Base-by-base conservation (phyloP, 2,797 vertebrate species). In the Todus mexicanus region DNA sequence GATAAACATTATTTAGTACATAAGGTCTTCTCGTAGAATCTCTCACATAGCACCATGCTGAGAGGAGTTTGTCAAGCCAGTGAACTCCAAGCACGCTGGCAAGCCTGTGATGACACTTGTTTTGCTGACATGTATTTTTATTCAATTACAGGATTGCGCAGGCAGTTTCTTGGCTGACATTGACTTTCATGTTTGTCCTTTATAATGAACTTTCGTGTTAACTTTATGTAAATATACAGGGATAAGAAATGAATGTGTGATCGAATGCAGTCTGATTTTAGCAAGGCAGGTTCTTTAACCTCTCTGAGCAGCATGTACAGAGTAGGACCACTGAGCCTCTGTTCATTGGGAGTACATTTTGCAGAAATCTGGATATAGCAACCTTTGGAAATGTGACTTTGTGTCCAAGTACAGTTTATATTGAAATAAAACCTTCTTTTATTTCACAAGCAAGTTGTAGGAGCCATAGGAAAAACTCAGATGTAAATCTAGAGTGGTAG, bases 141-240 rank as follows among this genome's bases (percentile, higher is more conserved):
- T 96, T 57, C 51, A 56, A 50, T 94, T 71, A 75, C 3, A 18
- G 50, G 31, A 14, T 89, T 70, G 75, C 86, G 90, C 50, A 59
- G 18, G n/a, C 73, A 57, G n/a, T 81, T 81, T 85, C 84, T 83
- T 87, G 43, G 59, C 31, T 66, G 56, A n/a, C 59, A 54, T 15
- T 78, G 84, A 45, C 91, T 92, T 84, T 57, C 21, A 51, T 40
- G 65, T 76, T 93, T 79, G 73, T 82, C 89, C 92, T 93, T 94
- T 71, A 6, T 90, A 70, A 92, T 75, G 78, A 93, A 82, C 81
- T 87, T 88, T 56, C 89, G 68, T 77, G 61, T 82, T 84, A 83
- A 72, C 35, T 84, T 91, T 56, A 72, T 91, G 80, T 60, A 95
- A 91, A 90, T 91, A n/a, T 81, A 8, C 21, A n/a, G 13, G 47